Conservation (phyloP, 1,140 invertebrate genomes). For the Cyclina sinensis region DNA sequence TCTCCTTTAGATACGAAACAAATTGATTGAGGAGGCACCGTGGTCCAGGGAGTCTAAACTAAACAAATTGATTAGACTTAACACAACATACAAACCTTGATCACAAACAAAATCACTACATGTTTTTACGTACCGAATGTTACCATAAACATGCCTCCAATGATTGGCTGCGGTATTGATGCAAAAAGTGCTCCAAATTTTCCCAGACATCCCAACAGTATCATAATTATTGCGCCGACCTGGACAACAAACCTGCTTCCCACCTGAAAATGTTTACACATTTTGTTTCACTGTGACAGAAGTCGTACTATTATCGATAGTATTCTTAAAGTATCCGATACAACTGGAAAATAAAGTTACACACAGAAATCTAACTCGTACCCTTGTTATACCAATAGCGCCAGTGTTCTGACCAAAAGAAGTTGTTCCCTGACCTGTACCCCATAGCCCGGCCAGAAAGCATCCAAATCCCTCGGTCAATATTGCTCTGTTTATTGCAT, state of each 20-base stretch:
- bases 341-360: too few species aligned
- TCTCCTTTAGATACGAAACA: too few species aligned
- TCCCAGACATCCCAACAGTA: slow-evolving; percentile 89
- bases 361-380: slow-evolving; percentile 61
- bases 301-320: too few species aligned
- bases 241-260: slow-evolving; percentile 94
- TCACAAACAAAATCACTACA: too few species aligned
- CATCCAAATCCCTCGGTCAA: slow-evolving; percentile 95
- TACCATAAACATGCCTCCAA: slow-evolving; percentile 94
- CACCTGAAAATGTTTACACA: slow-evolving; percentile 88
- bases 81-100: too few species aligned
- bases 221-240: slow-evolving; percentile 92
- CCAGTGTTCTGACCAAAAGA: slow-evolving; percentile 95
- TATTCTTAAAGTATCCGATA: too few species aligned
- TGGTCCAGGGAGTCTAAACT: too few species aligned
- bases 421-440: slow-evolving; percentile 94
- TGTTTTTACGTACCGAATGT: too few species aligned
- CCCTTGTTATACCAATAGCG: slow-evolving; percentile 91
- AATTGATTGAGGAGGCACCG: too few species aligned
- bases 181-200: slow-evolving; percentile 94
- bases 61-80: too few species aligned
- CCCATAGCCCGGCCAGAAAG: slow-evolving; percentile 93
- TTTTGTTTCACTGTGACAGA: slow-evolving; percentile 52
- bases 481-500: slow-evolving; percentile 92
- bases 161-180: slow-evolving; percentile 94